A percentile compares a stretch with the other conserved stretches of the same genome.
Conservation (phyloP, 1,140 invertebrate genomes). For the Archivesica marissinica region DNA sequence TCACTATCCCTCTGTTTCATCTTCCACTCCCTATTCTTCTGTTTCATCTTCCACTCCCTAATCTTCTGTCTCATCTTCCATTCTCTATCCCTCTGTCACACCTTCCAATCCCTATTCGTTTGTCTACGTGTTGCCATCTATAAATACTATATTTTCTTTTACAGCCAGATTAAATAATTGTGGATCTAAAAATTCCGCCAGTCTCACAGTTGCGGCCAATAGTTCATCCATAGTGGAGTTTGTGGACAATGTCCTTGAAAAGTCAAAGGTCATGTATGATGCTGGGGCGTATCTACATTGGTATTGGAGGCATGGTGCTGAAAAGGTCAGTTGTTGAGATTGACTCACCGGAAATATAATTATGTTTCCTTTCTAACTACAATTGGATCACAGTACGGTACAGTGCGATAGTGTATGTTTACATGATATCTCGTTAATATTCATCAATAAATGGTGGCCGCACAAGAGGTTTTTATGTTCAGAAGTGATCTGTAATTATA, state of each 20-base stretch:
- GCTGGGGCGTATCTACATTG: constrained; percentile 80
- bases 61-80: too few species aligned
- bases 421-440: too few species aligned
- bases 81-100: too few species aligned
- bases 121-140: too few species aligned
- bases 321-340: constrained; percentile 66
- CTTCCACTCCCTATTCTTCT: too few species aligned
- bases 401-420: not conserved
- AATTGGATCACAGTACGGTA: not conserved
- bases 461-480: too few species aligned
- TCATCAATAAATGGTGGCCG: too few species aligned
- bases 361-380: not conserved
- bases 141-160: constrained; percentile 54
- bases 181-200: constrained; percentile 66
- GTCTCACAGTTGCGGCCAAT: constrained; percentile 77
- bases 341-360: not conserved
- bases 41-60: too few species aligned
- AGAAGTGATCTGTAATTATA: too few species aligned
- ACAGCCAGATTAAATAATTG: constrained; percentile 63
- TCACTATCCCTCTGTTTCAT: too few species aligned
- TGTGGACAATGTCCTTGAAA: constrained; percentile 68
- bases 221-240: constrained; percentile 71
- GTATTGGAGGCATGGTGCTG: constrained; percentile 76
- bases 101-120: too few species aligned
- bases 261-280: constrained; percentile 75